A percentile compares a stretch with the other conserved stretches of the same genome.
phyloP scores from a whole-genome alignment of 1,140 invertebrate genomes.

The Drosophila leontia region DNA sequence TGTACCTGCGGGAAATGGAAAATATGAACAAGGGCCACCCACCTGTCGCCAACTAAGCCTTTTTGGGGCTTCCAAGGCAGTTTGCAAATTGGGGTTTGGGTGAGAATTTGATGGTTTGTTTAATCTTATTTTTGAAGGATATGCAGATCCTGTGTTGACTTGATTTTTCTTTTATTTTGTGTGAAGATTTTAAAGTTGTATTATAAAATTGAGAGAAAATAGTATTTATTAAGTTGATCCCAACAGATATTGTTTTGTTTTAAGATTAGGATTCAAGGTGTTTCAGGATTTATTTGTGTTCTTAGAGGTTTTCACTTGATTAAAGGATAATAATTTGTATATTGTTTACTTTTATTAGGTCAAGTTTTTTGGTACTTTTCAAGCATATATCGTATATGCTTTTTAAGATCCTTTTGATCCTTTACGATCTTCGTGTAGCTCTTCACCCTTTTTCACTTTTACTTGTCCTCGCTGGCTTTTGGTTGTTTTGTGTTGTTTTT shows the following conservation, averaged over 20 bases:
- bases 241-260: neutral
- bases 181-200: accelerated
- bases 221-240: neutral
- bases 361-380: neutral
- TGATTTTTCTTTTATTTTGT: neutral
- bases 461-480: constrained; percentile 6
- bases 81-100: neutral
- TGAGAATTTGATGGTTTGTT: neutral
- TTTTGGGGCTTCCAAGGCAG: constrained; percentile 6
- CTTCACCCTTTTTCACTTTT: neutral
- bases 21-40: constrained; percentile 23
- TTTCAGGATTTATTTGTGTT: neutral
- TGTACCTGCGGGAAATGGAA: constrained; percentile 16
- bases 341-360: too few relatives aligned
- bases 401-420: neutral
- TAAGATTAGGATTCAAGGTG: neutral
- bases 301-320: neutral
- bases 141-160: neutral
- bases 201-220: neutral
- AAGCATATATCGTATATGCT: neutral
- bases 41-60: constrained; percentile 39
- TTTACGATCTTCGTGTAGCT: neutral
- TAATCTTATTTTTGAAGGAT: neutral
- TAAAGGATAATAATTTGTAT: neutral
- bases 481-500: constrained; percentile 39